Evolutionary conservation across 1,140 invertebrate genomes (phyloP).

Genomic region (Tigriopus japonicus): DNA sequence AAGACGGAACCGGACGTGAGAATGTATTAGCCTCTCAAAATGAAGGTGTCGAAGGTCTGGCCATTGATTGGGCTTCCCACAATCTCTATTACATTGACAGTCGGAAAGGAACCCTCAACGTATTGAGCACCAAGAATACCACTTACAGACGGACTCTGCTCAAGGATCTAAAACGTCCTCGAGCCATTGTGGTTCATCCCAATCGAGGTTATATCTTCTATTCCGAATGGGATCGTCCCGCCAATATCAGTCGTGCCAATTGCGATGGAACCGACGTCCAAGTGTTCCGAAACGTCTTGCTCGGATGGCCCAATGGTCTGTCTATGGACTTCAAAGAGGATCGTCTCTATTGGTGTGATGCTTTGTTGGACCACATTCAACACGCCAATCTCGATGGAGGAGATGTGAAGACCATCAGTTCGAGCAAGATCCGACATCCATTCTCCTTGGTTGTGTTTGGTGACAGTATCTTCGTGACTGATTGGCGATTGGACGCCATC

Average conservation of each 20-base stretch:
- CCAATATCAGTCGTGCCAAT: constrained; percentile 76
- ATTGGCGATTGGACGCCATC: constrained; percentile 90
- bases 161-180: constrained; percentile 68
- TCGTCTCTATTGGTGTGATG: constrained; percentile 86
- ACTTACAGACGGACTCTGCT: constrained; percentile 62
- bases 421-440: constrained; percentile 71
- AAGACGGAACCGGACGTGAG: constrained; percentile 39
- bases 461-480: constrained; percentile 92
- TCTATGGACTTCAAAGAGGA: constrained; percentile 74
- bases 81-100: constrained; percentile 97
- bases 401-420: constrained; percentile 76
- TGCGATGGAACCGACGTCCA: constrained; percentile 55
- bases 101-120: constrained; percentile 81
- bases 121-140: constrained; percentile 65
- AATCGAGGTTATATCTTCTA: constrained; percentile 84
- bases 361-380: constrained; percentile 81
- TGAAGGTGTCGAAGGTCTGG: constrained; percentile 88
- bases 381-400: constrained; percentile 82
- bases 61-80: constrained; percentile 90
- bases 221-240: constrained; percentile 87
- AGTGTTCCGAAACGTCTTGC: constrained; percentile 74
- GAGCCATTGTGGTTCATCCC: constrained; percentile 89
- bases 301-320: constrained; percentile 90
- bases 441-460: constrained; percentile 83
- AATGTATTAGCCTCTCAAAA: constrained; percentile 88